Conservation (phyloP, 2,113 vertebrate species). For the Dendrocopos noguchii region DNA sequence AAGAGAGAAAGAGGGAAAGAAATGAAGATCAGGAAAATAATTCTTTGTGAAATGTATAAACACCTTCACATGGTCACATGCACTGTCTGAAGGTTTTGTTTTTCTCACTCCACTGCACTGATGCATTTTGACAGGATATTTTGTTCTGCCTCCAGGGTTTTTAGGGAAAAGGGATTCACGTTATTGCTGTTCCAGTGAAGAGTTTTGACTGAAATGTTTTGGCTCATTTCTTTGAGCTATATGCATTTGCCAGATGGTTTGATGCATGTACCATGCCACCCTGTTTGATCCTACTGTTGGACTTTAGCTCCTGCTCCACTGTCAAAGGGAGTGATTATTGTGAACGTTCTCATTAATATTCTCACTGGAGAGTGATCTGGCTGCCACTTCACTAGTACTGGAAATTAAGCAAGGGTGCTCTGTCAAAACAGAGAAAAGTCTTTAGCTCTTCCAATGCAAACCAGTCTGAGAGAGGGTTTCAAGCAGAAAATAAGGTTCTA, state of each 20-base stretch:
- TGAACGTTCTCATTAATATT: conserved; percentile 34
- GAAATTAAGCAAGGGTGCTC: conserved; percentile 15
- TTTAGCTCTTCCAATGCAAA: conserved; percentile 22
- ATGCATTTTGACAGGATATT: conserved; percentile 69
- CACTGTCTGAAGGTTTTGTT: conserved; percentile 29
- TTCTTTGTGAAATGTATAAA: conserved; percentile 25
- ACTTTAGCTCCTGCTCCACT: conserved; percentile 29
- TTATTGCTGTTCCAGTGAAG: conserved; percentile 51
- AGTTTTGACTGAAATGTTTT: conserved; percentile 55
- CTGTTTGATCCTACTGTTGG: conserved; percentile 46
- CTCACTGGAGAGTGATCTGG: neutral
- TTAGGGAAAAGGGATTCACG: conserved; percentile 45
- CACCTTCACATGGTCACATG: neutral
- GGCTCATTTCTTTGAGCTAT: conserved; percentile 50
- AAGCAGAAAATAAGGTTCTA: neutral
- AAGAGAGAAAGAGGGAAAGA: neutral
- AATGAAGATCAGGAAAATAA: neutral
- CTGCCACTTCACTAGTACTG: neutral
- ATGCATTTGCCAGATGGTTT: conserved; percentile 61
- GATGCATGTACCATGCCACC: conserved; percentile 8
- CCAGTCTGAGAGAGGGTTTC: neutral
- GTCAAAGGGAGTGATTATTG: conserved; percentile 15
- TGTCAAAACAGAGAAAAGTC: neutral
- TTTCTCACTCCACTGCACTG: conserved; percentile 49
- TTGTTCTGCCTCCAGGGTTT: conserved; percentile 60